Percentiles rank a stretch among this genome's conserved stretches.
phyloP scores from a whole-genome alignment of 2,888 invertebrate species.

The Chaetogeoica ovagalla region DNA sequence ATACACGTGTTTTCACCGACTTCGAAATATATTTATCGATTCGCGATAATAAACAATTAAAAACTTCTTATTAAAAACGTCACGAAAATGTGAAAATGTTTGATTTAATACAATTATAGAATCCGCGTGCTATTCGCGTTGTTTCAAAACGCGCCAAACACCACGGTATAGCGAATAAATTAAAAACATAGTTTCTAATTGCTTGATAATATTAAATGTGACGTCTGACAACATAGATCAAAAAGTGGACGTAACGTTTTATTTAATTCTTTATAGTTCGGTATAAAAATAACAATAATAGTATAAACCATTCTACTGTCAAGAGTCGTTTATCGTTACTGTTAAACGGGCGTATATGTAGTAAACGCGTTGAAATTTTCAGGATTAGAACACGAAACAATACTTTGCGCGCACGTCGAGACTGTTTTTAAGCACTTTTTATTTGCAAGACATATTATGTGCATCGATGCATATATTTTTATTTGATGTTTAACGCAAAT shows the following conservation, averaged over 20 bases:
- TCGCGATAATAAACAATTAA: no score
- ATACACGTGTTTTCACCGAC: no score
- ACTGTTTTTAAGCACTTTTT: no score
- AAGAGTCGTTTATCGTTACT: not conserved
- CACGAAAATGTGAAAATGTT: not conserved
- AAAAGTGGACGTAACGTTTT: conserved; percentile 15
- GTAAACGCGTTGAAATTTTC: not conserved
- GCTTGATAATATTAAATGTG: conserved; percentile 28
- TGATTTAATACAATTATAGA: conserved; percentile 4
- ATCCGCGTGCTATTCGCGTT: not conserved
- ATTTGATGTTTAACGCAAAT: no score
- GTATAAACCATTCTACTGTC: conserved; percentile 8
- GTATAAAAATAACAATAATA: not conserved
- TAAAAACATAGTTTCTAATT: conserved; percentile 5
- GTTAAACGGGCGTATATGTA: not conserved
- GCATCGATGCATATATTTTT: no score
- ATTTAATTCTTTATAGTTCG: not conserved
- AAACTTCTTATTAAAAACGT: no score
- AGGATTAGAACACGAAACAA: not conserved
- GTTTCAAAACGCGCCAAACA: not conserved
- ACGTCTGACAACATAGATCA: not conserved
- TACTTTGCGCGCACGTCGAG: not conserved
- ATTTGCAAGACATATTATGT: no score
- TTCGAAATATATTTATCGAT: no score
- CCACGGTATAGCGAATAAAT: conserved; percentile 7